phyloP scores from a whole-genome alignment of 2,888 invertebrate genomes.

The Hipparchia sbordonii region DNA sequence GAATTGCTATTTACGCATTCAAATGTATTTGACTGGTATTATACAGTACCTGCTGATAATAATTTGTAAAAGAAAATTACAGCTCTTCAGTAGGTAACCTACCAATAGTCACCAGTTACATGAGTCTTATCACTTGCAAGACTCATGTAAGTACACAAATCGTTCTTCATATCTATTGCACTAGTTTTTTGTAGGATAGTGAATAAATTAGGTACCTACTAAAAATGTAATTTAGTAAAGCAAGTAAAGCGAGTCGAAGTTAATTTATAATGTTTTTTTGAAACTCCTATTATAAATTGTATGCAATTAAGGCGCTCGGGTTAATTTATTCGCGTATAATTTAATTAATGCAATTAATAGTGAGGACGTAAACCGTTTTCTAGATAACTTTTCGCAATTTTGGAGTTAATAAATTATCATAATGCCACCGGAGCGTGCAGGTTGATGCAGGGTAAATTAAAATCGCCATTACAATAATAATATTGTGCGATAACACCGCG shows the following conservation, averaged over 20 bases:
- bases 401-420: constrained; percentile 28
- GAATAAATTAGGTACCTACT: no score
- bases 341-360: constrained; percentile 26
- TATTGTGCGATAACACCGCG: neutral
- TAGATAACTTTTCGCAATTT: constrained; percentile 33
- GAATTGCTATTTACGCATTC: neutral
- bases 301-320: constrained; percentile 29
- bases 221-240: no score
- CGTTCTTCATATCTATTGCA: no score
- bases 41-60: no score
- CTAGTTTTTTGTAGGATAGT: no score
- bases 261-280: neutral
- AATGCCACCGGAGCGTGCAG: constrained; percentile 28
- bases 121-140: no score
- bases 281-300: constrained; percentile 1
- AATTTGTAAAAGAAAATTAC: no score
- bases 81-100: no score
- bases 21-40: no score
- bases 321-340: constrained; percentile 30
- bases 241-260: no score
- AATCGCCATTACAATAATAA: constrained; percentile 34
- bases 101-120: no score
- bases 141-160: no score
- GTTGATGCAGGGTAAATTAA: constrained; percentile 10
- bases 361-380: constrained; percentile 30